phyloP scores from a whole-genome alignment of 2,797 vertebrate species.

The Darevskia nairensis region DNA sequence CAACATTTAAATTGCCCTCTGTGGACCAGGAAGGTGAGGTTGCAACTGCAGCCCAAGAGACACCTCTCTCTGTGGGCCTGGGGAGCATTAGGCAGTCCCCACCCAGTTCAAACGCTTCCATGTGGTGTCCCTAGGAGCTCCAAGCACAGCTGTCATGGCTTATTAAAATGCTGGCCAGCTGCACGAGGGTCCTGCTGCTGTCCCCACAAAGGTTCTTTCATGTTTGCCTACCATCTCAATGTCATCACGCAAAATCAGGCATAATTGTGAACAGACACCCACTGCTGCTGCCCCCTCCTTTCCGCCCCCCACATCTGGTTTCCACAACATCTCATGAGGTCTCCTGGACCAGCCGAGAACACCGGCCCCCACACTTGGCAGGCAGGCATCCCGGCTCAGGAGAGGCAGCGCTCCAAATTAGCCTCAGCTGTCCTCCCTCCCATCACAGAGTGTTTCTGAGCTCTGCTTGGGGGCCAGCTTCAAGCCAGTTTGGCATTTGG shows the following conservation, averaged over 20 bases:
- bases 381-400: not conserved
- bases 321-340: conserved; percentile 77
- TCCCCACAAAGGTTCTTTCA: conserved; percentile 80
- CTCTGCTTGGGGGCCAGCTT: not conserved
- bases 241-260: conserved; percentile 83
- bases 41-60: not conserved
- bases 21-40: not conserved
- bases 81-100: conserved; percentile 71
- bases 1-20: not conserved
- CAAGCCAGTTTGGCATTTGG: not conserved
- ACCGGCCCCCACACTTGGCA: not conserved
- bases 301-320: conserved; percentile 88
- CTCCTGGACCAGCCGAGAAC: not conserved
- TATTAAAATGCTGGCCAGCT: conserved; percentile 73
- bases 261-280: conserved; percentile 90
- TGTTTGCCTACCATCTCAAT: conserved; percentile 81
- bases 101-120: conserved; percentile 78
- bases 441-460: fast-evolving
- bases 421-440: fast-evolving
- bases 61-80: conserved; percentile 49
- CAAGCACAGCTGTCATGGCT: conserved; percentile 71
- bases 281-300: conserved; percentile 46
- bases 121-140: conserved; percentile 64
- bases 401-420: not conserved
- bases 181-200: conserved; percentile 49